Evolutionary conservation across 1,140 invertebrate genomes (phyloP).

Genomic region (Zaprionus inermis): DNA sequence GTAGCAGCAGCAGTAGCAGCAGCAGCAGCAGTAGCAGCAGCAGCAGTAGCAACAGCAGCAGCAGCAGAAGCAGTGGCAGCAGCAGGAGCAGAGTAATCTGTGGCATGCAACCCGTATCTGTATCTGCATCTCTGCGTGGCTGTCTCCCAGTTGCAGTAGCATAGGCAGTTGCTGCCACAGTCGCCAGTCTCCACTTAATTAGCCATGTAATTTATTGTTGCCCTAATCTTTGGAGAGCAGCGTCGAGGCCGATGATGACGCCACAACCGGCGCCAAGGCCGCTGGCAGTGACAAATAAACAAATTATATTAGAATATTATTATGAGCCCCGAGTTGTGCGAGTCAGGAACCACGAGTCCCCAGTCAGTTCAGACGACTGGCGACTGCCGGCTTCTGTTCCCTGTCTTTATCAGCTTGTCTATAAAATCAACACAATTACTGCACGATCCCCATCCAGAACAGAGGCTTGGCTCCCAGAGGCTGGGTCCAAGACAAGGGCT

Average conservation of each 20-base stretch:
- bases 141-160: slow-evolving; percentile 28
- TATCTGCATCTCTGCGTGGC: slow-evolving; percentile 74
- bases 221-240: slow-evolving; percentile 55
- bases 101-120: slow-evolving; percentile 59
- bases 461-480: slow-evolving; percentile 11
- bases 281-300: slow-evolving; percentile 75
- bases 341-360: slow-evolving; percentile 25
- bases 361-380: neutral
- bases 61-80: too few relatives aligned
- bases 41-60: neutral
- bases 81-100: slow-evolving; percentile 59
- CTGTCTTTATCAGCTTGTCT: slow-evolving; percentile 49
- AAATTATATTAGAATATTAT: slow-evolving; percentile 78
- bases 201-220: slow-evolving; percentile 81
- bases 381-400: slow-evolving; percentile 1
- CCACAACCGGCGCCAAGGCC: slow-evolving; percentile 59
- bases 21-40: neutral
- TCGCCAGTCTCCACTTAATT: slow-evolving; percentile 67
- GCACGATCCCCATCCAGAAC: neutral
- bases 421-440: slow-evolving; percentile 73
- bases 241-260: slow-evolving; percentile 5
- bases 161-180: slow-evolving; percentile 30
- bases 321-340: slow-evolving; percentile 34
- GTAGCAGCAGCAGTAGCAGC: neutral
- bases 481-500: slow-evolving; percentile 26